These are phyloP conservation scores for Thereva nobilitata DNA, from an alignment of 2,888 invertebrate species.

Conservation along the genomic window DNA sequence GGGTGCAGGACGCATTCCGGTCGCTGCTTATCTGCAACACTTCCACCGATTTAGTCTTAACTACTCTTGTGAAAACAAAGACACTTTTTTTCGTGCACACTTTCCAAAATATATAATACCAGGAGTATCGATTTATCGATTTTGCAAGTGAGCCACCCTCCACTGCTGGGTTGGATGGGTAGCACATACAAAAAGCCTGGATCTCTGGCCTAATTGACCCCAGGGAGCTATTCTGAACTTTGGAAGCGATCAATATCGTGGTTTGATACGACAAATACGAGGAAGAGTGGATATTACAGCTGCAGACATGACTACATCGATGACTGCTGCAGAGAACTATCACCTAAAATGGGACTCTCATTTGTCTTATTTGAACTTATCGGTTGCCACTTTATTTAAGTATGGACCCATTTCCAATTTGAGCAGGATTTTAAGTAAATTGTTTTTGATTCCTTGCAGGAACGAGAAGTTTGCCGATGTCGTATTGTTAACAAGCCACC, in stretches of 20 bases:
- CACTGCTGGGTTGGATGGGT: constrained; percentile 23
- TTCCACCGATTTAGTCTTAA: background rate
- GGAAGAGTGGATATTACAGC: constrained; percentile 12
- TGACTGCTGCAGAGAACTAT: constrained; percentile 73
- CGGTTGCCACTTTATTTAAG: constrained; percentile 71
- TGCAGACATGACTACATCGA: constrained; percentile 18
- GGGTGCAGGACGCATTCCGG: background rate
- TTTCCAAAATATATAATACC: constrained; percentile 7
- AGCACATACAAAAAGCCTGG: constrained; percentile 13
- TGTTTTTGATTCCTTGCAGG: constrained; percentile 52
- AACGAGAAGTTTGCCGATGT: constrained; percentile 84
- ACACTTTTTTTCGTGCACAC: background rate
- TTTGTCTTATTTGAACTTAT: constrained; percentile 78
- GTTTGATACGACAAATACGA: background rate
- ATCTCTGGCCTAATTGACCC: constrained; percentile 33
- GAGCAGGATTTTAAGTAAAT: background rate
- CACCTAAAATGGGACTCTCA: constrained; percentile 90
- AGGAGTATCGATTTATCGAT: constrained; percentile 40
- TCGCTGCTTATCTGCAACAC: background rate
- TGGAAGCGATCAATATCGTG: constrained; percentile 22
- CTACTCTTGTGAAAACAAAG: background rate
- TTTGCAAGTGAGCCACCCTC: constrained; percentile 33
- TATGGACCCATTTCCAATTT: constrained; percentile 44
- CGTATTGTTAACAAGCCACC: constrained; percentile 68
- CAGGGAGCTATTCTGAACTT: constrained; percentile 7